Base-by-base conservation (phyloP, 2,797 vertebrate genomes). In the Podarcis siculus region DNA sequence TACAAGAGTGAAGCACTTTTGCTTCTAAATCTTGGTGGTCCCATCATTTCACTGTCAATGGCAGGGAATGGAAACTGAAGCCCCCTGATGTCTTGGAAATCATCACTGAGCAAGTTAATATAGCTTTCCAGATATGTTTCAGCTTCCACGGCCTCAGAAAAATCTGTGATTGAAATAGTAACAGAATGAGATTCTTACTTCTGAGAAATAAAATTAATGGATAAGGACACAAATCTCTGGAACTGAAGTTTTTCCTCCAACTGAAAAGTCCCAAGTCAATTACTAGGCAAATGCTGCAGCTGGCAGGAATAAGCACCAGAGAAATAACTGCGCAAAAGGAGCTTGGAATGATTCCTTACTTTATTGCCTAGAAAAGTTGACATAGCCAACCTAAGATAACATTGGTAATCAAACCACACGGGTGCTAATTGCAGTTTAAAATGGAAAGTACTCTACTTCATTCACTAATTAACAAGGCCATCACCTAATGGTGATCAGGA, bases 161-260 rank as follows among this genome's bases (percentile, higher is more conserved):
- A 86, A 21, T 82, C 82, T 45, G 4, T 87, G 17, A 79, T 17
- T 90, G 45, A 94, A 96, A 90, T 8, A 77, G 84, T 61, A 90
- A 58, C 0, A 42, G n/a, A 87, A 82, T 73, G 19, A 6, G 23
- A 87, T 94, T 91, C 91, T 89, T 90, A 83, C 2, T 89, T 85
- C 75, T 5, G 67, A 91, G 79, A 37, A 87, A 6, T 78, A 90
- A 86, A 93, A 95, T 67, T 45, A 92, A 93, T 84, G 19, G 66
- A 17, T 85, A 89, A 88, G n/a, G 58, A 88, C 37, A 89, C 27
- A 19, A 91, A 90, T 17, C 35, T 42, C 10, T 86, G 45, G 32
- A 82, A 87, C 1, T 72, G 17, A 87, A 83, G 32, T 69, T 35
- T 75, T 39, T 42, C 79, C 87, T 87, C 30, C 78, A 66, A 89